Evolutionary conservation across 2,113 vertebrate genomes (phyloP), one percentile per base, ranked within the genome.

Genomic region (Gasterosteus nipponicus): DNA sequence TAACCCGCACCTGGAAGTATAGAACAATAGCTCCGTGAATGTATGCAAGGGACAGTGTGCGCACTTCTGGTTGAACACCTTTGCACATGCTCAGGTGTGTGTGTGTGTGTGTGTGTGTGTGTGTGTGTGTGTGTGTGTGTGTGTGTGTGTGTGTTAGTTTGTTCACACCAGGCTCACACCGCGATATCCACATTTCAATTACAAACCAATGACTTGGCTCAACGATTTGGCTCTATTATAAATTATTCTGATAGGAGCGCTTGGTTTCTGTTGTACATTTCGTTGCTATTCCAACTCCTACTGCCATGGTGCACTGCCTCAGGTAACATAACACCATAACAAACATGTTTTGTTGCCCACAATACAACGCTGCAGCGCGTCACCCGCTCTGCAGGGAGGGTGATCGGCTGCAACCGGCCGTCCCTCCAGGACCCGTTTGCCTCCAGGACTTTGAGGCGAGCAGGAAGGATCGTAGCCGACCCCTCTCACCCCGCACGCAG

Each of bases 1-100:
- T 95, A 86, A 92, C 93, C 90, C 64, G 87, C 61, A 77, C 69
- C 77, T 67, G 78, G 83, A 90, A 85, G 75, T 90, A 91, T 89
- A 87, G 87, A 77, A 64, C 67, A 70, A 84, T 51, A 26, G 73
- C 81, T 46, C 31, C 69, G 80, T 83, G 71, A 73, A 79, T 83
- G 77, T 91, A 87, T 91, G 75, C 82, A 42, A 58, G 73, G 65
- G 71, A 77, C 19, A 61, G 62, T 35, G 41, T 35, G 16, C 19
- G 72, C 60, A 60, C 44, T 44, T 63, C n/a, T 75, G 31, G 14
- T 9, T 29, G 33, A 53, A 70, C 65, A 51, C 44, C 57, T 67
- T 19, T 44, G 47, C 62, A 46, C 19, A 8, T 75, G 66, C 12
- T 73, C 31, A 46, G n/a, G 22, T 72, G 22, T 44, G 33, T 39